Percentiles rank a stretch among this genome's conserved stretches.
Evolutionary conservation across 2,113 vertebrate species (phyloP).

Genomic region (Geothlypis trichas): DNA sequence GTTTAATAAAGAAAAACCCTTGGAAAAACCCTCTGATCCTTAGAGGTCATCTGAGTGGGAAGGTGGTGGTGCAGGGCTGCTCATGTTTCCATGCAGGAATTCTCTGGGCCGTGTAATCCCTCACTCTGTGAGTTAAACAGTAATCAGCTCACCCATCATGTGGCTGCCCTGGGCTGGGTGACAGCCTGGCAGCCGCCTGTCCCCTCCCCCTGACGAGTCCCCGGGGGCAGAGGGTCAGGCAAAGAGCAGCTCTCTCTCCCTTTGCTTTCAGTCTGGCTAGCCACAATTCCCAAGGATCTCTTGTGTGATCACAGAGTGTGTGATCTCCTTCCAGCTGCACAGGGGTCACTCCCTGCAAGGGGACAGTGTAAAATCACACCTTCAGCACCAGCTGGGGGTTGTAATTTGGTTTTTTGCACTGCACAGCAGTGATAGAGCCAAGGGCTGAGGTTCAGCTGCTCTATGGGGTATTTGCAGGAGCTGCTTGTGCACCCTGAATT

Average conservation of each 20-base stretch:
- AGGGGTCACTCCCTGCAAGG: background rate
- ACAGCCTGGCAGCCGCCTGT: background rate
- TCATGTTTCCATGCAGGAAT: conserved; percentile 52
- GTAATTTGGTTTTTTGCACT: background rate
- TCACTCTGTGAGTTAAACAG: conserved; percentile 38
- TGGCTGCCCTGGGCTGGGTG: background rate
- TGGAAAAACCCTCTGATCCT: conserved; percentile 17
- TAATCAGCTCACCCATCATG: conserved; percentile 51
- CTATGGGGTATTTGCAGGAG: background rate
- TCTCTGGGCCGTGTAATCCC: conserved; percentile 49
- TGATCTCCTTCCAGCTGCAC: background rate
- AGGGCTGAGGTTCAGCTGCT: background rate
- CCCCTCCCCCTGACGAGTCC: background rate
- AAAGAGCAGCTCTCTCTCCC: background rate
- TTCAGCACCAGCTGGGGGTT: background rate
- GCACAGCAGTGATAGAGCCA: background rate
- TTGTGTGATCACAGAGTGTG: rapidly evolving
- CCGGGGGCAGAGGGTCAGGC: background rate
- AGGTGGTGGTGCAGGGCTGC: background rate
- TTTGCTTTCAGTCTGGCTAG: background rate
- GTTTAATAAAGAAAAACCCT: background rate
- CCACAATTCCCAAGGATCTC: background rate
- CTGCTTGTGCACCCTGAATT: background rate
- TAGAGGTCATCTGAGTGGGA: conserved; percentile 12
- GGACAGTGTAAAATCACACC: background rate